Evolutionary conservation across 2,888 invertebrate species (phyloP), one percentile per base, ranked within the genome.

Genomic region (Alloscopus bannaensis): DNA sequence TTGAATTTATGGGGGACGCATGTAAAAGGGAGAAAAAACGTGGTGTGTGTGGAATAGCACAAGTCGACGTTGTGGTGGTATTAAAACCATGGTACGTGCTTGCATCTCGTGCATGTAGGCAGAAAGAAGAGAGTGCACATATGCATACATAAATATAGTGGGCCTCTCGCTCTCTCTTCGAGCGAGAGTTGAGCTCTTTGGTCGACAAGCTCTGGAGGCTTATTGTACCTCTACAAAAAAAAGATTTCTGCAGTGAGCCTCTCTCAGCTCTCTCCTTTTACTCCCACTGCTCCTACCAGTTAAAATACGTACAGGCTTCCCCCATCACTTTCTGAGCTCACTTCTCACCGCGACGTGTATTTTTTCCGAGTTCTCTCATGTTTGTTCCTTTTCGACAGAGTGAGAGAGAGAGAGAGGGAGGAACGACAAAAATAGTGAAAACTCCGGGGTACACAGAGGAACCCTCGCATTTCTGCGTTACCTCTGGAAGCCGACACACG

Each of bases 81-180:
- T 76, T 68, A 76, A 76, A 76, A n/a, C 26, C 40, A 36, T 68
- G 68, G 47, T 76, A 68, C 76, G 68, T 69, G 76, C 68, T 36
- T 72, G 62, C 64, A 62, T 64, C 22, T 8, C 22, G 20, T 3
- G 55, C 29, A 57, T 57, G 31, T 57, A 57, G 22, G 24, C 24
- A 57, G 26, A 57, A 31, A 18, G 24, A 31, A 24, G 4, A 20
- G 55, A 55, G 26, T 8, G 24, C 29, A n/a, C 2, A n/a, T 24
- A 24, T 24, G 22, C 13, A 57, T 16, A 4, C n/a, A 29, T 3
- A 24, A 11, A 26, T 6, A 57, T 62, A 59, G 31, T n/a, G 18
- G 36, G 36, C 20, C 59, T 29, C 57, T 26, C 16, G 29, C 36
- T 36, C 59, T 36, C 59, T 24, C 13, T 13, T 13, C 8, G 4